Evolutionary conservation across 1,140 invertebrate species (phyloP).

Genomic region (Pentalonia nigronervosa): DNA sequence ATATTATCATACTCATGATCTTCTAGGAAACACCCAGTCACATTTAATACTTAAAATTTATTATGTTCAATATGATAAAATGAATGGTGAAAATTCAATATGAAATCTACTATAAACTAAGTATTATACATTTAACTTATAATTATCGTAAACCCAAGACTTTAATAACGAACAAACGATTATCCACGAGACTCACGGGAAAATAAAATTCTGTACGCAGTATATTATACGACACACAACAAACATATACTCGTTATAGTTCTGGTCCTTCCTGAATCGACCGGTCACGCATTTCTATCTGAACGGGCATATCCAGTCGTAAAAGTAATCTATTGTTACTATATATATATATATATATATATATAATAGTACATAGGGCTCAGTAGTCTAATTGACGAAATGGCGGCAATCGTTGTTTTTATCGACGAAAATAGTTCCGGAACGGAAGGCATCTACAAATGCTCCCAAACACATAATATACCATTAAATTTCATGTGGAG

Average conservation of each 20-base stretch:
- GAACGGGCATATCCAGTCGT: neutral
- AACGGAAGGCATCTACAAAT: neutral
- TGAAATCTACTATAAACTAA: neutral
- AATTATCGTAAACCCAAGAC: neutral
- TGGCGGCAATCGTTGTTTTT: neutral
- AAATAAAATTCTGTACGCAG: neutral
- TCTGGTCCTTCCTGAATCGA: neutral
- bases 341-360: too few relatives aligned
- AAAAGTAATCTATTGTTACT: conserved; percentile 1
- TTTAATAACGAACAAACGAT: neutral
- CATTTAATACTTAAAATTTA: neutral
- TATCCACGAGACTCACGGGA: neutral
- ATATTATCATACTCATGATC: neutral
- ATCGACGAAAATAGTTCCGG: conserved; percentile 9
- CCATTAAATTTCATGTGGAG: neutral
- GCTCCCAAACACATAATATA: neutral
- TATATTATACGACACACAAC: neutral
- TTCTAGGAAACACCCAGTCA: neutral
- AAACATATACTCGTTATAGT: neutral
- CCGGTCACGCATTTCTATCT: conserved; percentile 6
- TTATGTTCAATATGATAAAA: neutral
- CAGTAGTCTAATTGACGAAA: conserved; percentile 1
- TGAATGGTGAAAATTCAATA: neutral
- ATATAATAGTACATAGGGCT: neutral
- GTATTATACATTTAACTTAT: neutral